phyloP scores from a whole-genome alignment of 1,140 invertebrate species.

The Nautilus pompilius region DNA sequence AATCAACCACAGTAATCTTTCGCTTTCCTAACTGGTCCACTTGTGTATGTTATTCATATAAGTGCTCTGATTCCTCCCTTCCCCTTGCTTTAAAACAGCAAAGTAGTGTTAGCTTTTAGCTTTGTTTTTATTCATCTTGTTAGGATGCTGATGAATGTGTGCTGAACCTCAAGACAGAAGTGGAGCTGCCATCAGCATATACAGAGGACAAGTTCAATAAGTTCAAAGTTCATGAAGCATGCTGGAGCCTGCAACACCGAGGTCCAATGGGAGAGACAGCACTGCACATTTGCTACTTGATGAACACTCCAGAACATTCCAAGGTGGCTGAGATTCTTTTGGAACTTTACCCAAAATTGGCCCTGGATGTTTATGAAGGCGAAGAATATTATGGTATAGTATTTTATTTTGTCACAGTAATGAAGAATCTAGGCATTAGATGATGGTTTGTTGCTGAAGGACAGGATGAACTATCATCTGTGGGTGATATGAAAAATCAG shows the following conservation, averaged over 20 bases:
- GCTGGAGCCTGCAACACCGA: conserved; percentile 95
- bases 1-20: too few species aligned
- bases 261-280: conserved; percentile 92
- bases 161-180: conserved; percentile 27
- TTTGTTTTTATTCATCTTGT: too few species aligned
- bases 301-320: conserved; percentile 83
- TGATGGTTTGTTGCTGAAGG: too few species aligned
- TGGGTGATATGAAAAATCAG: too few species aligned
- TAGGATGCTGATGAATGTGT: too few species aligned
- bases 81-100: too few species aligned
- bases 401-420: not conserved
- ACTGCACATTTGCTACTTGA: conserved; percentile 91
- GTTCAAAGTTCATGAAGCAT: conserved; percentile 54
- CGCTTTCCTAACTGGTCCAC: too few species aligned
- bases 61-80: too few species aligned
- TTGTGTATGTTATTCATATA: too few species aligned
- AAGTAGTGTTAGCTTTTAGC: too few species aligned
- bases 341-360: conserved; percentile 86
- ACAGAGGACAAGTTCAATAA: conserved; percentile 41
- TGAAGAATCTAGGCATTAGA: too few species aligned
- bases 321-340: conserved; percentile 80
- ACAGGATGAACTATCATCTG: too few species aligned
- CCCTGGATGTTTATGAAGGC: conserved; percentile 92
- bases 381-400: conserved; percentile 88
- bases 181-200: conserved; percentile 32